These are phyloP conservation scores for Leucosticte australis DNA, from an alignment of 2,113 vertebrate genomes.

Conservation along the genomic window DNA sequence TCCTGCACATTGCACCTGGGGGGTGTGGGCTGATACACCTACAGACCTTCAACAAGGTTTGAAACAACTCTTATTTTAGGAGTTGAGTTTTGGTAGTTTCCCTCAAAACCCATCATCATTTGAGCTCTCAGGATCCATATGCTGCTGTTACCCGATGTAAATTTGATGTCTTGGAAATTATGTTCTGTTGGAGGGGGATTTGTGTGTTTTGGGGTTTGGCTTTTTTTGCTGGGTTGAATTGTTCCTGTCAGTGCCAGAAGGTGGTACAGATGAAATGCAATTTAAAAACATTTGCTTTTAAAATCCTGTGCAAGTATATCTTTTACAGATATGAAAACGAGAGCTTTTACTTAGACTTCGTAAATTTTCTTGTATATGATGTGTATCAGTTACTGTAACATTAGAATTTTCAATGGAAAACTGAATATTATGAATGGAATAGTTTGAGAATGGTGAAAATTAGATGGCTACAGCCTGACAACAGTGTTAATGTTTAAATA, in stretches of 20 bases:
- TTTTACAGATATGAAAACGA: not conserved
- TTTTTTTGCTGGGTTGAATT: not conserved
- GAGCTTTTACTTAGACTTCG: not conserved
- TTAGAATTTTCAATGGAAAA: not conserved
- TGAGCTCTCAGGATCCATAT: not conserved
- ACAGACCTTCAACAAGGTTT: not conserved
- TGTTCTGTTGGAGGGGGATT: accelerated
- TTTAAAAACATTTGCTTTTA: not conserved
- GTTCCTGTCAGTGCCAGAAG: not conserved
- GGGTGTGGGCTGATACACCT: not conserved
- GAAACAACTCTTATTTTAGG: not conserved
- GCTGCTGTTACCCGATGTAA: not conserved
- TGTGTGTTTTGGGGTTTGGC: accelerated
- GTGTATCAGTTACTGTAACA: not conserved
- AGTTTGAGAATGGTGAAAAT: not conserved
- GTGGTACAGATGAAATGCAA: not conserved
- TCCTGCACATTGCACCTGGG: not conserved
- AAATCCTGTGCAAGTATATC: not conserved
- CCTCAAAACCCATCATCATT: not conserved
- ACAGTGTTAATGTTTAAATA: not conserved
- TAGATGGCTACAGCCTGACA: not conserved
- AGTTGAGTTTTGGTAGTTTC: not conserved
- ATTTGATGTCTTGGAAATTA: not conserved
- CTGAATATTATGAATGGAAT: not conserved
- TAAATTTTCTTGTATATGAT: not conserved